These are phyloP conservation scores for Phenganax stokvisi DNA, from an alignment of 92 coral and sea anemone species.

Conservation along the genomic window DNA sequence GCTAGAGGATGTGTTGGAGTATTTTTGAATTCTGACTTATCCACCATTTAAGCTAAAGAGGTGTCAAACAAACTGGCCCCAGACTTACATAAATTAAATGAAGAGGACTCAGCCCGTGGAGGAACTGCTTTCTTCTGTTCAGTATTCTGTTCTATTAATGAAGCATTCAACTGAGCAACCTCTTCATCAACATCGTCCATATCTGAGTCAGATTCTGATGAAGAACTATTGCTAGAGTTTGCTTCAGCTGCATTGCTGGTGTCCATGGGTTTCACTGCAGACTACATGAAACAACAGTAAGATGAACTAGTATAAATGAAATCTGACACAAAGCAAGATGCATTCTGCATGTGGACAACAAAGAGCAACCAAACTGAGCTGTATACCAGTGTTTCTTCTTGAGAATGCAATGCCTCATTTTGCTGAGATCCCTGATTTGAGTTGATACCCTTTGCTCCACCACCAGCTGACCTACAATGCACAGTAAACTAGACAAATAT, in stretches of 20 bases:
- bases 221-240: constrained; percentile 66
- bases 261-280: constrained; percentile 38
- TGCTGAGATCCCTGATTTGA: constrained; percentile 12
- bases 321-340: no score
- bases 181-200: constrained; percentile 73
- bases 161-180: constrained; percentile 69
- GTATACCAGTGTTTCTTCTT: constrained; percentile 3
- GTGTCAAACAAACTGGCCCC: background rate
- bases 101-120: constrained; percentile 24
- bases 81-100: constrained; percentile 50
- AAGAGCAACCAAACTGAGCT: background rate
- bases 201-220: constrained; percentile 78
- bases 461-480: constrained; percentile 3
- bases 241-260: constrained; percentile 39
- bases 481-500: background rate
- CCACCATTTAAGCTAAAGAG: no score
- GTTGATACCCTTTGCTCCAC: background rate
- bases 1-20: no score
- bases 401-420: constrained; percentile 1
- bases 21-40: no score
- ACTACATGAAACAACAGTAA: constrained; percentile 35
- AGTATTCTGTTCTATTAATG: constrained; percentile 14
- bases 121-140: constrained; percentile 11
- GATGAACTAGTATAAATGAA: no score
- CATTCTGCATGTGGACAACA: no score